Percentiles rank a stretch among this genome's conserved stretches.
These are phyloP conservation scores for Paralinhomoeus sp. DNA, from an alignment of 2,888 invertebrate genomes.

Conservation along the genomic window DNA sequence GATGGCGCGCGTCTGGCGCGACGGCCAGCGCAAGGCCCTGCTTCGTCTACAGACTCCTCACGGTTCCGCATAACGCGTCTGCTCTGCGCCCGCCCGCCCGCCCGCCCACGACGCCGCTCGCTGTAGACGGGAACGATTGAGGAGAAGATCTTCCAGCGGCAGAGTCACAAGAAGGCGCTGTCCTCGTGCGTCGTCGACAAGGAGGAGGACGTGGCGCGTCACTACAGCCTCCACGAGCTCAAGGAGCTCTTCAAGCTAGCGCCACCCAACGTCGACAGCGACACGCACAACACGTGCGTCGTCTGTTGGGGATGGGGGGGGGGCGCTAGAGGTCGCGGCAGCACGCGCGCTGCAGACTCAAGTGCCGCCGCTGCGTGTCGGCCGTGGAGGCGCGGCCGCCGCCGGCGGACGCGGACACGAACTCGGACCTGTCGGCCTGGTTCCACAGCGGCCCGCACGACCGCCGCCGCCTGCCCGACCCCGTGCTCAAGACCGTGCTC, in stretches of 20 bases:
- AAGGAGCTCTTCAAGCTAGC: constrained; percentile 61
- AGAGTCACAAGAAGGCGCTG: constrained; percentile 92
- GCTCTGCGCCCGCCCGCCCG: constrained; percentile 68
- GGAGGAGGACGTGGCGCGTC: constrained; percentile 76
- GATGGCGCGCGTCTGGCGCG: constrained; percentile 96
- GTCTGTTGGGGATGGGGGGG: too few species aligned
- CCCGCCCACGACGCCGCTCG: constrained; percentile 75
- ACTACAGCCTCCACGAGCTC: constrained; percentile 77
- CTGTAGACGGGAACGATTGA: constrained; percentile 76
- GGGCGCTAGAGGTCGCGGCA: too few species aligned
- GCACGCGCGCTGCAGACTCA: constrained; percentile 40
- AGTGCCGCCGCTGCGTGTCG: constrained; percentile 64
- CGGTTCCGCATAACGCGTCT: constrained; percentile 33
- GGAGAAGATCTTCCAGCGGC: constrained; percentile 93
- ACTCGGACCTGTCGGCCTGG: constrained; percentile 80
- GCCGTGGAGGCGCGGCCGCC: constrained; percentile 62
- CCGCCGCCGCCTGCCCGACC: constrained; percentile 40
- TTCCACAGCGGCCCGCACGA: constrained; percentile 68
- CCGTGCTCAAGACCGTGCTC: constrained; percentile 42
- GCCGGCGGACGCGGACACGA: constrained; percentile 71
- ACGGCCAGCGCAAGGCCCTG: constrained; percentile 94
- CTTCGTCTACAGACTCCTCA: constrained; percentile 76
- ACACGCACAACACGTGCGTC: constrained; percentile 45
- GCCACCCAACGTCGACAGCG: constrained; percentile 53
- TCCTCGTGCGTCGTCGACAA: constrained; percentile 41